Evolutionary conservation across 2,113 vertebrate genomes (phyloP).

Genomic region (Planiliza haematocheilus): DNA sequence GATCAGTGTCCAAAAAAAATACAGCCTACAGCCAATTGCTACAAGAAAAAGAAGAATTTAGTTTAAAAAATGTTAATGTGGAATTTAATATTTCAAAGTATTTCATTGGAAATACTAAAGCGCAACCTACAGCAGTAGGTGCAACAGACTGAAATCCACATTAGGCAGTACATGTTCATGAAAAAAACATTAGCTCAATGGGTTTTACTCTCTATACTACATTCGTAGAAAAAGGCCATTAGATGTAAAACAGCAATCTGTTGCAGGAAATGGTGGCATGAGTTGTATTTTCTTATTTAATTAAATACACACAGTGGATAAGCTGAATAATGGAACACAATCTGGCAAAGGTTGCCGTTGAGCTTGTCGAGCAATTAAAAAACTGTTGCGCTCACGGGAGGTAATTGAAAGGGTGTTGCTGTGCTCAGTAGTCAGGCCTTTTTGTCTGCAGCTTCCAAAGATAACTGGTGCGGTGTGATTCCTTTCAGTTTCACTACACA

Average conservation of each 20-base stretch:
- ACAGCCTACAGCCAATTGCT: too few relatives aligned
- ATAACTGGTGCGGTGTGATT: constrained; percentile 4
- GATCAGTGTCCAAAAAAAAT: too few relatives aligned
- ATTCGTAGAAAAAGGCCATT: rapidly evolving
- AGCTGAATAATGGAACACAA: not conserved
- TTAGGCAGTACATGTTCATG: too few relatives aligned
- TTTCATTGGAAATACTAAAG: too few relatives aligned
- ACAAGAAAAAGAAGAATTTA: too few relatives aligned
- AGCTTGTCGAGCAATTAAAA: constrained; percentile 16
- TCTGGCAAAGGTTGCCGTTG: not conserved
- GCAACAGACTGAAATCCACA: too few relatives aligned
- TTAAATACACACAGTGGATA: not conserved
- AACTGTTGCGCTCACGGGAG: not conserved
- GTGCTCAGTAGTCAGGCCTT: not conserved
- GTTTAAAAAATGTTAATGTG: too few relatives aligned
- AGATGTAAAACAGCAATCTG: not conserved
- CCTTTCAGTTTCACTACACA: constrained; percentile 1
- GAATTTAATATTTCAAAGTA: too few relatives aligned
- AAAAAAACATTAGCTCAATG: not conserved
- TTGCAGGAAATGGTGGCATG: not conserved
- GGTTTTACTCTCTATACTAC: not conserved
- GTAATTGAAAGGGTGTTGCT: constrained; percentile 4
- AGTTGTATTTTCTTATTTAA: not conserved
- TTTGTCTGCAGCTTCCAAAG: constrained; percentile 2
- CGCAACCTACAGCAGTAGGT: too few relatives aligned